These are phyloP conservation scores for Pelagia noctiluca DNA, from an alignment of 30 jellyfish, hydroid and myxozoan genomes.

Conservation along the genomic window DNA sequence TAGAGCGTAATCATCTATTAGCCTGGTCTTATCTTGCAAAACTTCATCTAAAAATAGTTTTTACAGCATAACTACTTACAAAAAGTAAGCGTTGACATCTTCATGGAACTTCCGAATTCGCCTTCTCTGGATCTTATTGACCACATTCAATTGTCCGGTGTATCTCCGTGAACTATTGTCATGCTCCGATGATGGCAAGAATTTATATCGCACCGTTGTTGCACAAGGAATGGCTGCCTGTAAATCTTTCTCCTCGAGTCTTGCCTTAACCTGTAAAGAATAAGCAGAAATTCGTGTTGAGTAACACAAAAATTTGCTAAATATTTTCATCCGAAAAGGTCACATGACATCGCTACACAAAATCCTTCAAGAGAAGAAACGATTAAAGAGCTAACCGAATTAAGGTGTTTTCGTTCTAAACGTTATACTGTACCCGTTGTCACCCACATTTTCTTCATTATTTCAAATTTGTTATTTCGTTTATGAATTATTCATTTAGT, in stretches of 20 bases:
- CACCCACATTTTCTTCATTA: too few relatives aligned
- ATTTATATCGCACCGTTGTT: neutral
- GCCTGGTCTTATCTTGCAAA: too few relatives aligned
- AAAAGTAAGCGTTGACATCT: conserved; percentile 33
- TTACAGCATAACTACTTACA: conserved; percentile 10
- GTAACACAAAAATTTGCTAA: too few relatives aligned
- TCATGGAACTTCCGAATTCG: conserved; percentile 19
- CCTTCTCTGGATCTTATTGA: neutral
- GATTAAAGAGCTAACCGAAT: neutral
- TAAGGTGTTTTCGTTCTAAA: too few relatives aligned
- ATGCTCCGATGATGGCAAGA: neutral
- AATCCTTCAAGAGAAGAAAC: neutral
- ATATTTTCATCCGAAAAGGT: too few relatives aligned
- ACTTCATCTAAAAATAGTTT: neutral
- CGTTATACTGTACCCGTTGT: too few relatives aligned
- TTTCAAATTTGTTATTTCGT: neutral
- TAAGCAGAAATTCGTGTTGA: too few relatives aligned
- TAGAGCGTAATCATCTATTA: too few relatives aligned
- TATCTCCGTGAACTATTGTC: neutral
- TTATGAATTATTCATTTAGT: too few relatives aligned
- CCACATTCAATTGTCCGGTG: neutral
- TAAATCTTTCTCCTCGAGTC: neutral
- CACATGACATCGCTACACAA: neutral
- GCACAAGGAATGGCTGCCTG: neutral
- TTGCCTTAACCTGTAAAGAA: neutral